Conservation (phyloP, 1,140 invertebrate genomes). For the Microplitis demolitor region DNA sequence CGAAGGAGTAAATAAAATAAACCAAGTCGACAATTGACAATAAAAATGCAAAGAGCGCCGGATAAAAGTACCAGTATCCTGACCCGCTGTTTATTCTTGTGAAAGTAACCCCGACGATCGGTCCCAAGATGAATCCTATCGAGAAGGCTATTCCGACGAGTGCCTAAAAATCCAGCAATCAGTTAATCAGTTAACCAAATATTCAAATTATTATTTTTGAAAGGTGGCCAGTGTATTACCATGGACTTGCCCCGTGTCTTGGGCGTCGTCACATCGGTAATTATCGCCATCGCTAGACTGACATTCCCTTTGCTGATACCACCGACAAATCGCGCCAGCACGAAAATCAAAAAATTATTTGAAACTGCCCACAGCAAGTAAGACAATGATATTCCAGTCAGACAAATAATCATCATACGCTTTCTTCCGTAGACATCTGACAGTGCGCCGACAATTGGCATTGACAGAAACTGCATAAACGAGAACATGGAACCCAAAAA, state of each 20-base stretch:
- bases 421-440: constrained; percentile 96
- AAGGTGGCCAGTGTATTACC: constrained; percentile 65
- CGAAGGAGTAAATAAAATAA: constrained; percentile 76
- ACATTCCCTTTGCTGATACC: constrained; percentile 97
- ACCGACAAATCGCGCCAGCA: neutral
- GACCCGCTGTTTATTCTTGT: constrained; percentile 70
- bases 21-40: constrained; percentile 80
- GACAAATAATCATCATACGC: constrained; percentile 80
- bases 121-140: constrained; percentile 94
- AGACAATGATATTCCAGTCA: constrained; percentile 84
- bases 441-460: constrained; percentile 91
- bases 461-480: constrained; percentile 93
- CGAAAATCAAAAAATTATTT: constrained; percentile 58
- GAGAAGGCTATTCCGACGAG: constrained; percentile 97
- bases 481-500: constrained; percentile 96
- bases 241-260: constrained; percentile 89
- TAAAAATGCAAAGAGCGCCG: constrained; percentile 84
- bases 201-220: neutral
- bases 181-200: constrained; percentile 3
- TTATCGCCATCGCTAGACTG: constrained; percentile 91
- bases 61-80: constrained; percentile 78
- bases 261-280: constrained; percentile 87
- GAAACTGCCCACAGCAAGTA: constrained; percentile 91
- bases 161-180: constrained; percentile 68
- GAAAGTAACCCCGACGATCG: constrained; percentile 92